phyloP scores from a whole-genome alignment of 2,113 vertebrate genomes.

The Peromyscus leucopus region DNA sequence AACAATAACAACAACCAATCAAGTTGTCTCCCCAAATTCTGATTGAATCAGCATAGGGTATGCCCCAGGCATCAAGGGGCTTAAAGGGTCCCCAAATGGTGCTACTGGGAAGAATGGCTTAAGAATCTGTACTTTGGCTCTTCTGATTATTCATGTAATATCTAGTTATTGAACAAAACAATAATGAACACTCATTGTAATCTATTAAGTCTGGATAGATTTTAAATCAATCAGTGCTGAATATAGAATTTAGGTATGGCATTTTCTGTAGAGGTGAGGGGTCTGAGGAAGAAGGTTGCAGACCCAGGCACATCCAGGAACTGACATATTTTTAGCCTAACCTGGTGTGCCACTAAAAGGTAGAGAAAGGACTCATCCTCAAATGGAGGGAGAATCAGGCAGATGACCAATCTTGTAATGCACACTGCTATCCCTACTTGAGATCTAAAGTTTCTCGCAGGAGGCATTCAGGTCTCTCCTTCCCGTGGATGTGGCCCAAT shows the following conservation, averaged over 20 bases:
- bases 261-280: background rate
- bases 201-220: background rate
- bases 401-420: background rate
- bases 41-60: background rate
- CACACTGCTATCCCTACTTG: background rate
- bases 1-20: background rate
- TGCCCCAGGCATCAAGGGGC: background rate
- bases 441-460: background rate
- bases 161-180: slow-evolving; percentile 16
- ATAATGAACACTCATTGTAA: background rate
- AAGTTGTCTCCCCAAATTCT: background rate
- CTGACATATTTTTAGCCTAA: background rate
- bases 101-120: background rate
- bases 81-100: background rate
- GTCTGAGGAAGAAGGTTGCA: background rate
- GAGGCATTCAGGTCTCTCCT: background rate
- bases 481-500: slow-evolving; percentile 54
- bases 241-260: background rate
- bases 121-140: background rate
- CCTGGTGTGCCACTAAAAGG: background rate
- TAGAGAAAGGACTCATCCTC: background rate
- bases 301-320: background rate
- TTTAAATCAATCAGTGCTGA: slow-evolving; percentile 7
- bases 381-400: background rate
- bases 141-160: background rate